A percentile compares a stretch with the other conserved stretches of the same genome.
phyloP scores from a whole-genome alignment of 2,888 invertebrate genomes.

The Lingula anatina region DNA sequence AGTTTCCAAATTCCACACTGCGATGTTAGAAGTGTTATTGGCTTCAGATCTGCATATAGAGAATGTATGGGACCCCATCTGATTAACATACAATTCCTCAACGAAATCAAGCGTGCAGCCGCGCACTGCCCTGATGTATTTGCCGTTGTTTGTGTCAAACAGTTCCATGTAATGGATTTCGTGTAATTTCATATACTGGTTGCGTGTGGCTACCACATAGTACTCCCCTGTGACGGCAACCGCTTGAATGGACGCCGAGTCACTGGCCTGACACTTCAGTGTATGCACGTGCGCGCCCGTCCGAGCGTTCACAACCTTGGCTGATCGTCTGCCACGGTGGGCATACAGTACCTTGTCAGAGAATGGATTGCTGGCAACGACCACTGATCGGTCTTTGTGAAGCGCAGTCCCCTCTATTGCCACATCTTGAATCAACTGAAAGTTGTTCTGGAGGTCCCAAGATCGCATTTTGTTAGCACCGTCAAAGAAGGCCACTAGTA shows the following conservation, averaged over 20 bases:
- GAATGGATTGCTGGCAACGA: slow-evolving; percentile 27
- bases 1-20: slow-evolving; percentile 49
- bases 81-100: slow-evolving; percentile 31
- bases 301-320: slow-evolving; percentile 32
- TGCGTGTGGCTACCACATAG: slow-evolving; percentile 37
- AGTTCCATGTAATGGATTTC: slow-evolving; percentile 41
- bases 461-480: slow-evolving; percentile 35
- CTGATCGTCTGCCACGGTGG: slow-evolving; percentile 31
- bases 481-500: slow-evolving; percentile 38
- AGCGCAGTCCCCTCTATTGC: slow-evolving; percentile 22
- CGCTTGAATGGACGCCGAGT: slow-evolving; percentile 35
- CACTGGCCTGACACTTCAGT: slow-evolving; percentile 28
- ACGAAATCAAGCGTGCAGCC: slow-evolving; percentile 42
- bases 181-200: slow-evolving; percentile 36
- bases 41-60: slow-evolving; percentile 32
- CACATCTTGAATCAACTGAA: slow-evolving; percentile 21
- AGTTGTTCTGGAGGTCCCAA: slow-evolving; percentile 29
- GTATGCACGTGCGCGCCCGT: slow-evolving; percentile 31
- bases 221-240: slow-evolving; percentile 42
- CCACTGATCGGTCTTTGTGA: slow-evolving; percentile 34
- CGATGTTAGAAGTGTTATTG: slow-evolving; percentile 37
- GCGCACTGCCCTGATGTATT: slow-evolving; percentile 34
- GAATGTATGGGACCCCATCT: slow-evolving; percentile 41
- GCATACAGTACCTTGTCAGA: slow-evolving; percentile 39
- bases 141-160: slow-evolving; percentile 37